Evolutionary conservation across 2,888 invertebrate species (phyloP).

Genomic region (Himalopsyche kuldschensis): DNA sequence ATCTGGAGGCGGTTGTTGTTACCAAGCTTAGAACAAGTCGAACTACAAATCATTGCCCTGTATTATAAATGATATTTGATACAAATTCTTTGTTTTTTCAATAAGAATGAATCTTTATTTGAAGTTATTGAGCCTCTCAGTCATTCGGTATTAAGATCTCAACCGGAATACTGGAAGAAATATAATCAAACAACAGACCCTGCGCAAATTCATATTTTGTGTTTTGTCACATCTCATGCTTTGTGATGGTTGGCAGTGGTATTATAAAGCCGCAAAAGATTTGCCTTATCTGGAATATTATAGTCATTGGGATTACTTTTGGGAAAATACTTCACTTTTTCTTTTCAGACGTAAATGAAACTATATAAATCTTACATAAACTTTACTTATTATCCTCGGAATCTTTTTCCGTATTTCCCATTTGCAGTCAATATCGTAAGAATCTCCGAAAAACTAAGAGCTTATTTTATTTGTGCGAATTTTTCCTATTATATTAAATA

Average conservation of each 20-base stretch:
- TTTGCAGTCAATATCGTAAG: background rate
- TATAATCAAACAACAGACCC: no score
- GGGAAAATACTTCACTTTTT: background rate
- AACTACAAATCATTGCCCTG: no score
- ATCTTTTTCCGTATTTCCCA: background rate
- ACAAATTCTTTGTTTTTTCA: no score
- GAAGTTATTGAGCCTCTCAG: no score
- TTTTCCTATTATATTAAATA: no score
- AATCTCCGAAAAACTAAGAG: background rate
- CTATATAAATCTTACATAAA: background rate
- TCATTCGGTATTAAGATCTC: no score
- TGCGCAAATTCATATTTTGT: background rate
- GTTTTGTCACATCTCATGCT: background rate
- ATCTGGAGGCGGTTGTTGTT: no score
- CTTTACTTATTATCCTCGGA: background rate
- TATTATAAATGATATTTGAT: no score
- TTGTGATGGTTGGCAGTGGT: background rate
- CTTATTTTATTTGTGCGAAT: background rate
- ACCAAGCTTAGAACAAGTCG: no score
- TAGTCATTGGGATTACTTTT: background rate
- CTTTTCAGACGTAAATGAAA: background rate
- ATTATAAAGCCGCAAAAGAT: background rate
- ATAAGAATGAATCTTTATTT: no score
- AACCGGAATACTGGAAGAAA: no score
- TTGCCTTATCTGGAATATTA: background rate